Percentiles rank a stretch among this genome's conserved stretches.
Evolutionary conservation across 1,140 invertebrate species (phyloP).

Genomic region (Hydropsyche tenuis): DNA sequence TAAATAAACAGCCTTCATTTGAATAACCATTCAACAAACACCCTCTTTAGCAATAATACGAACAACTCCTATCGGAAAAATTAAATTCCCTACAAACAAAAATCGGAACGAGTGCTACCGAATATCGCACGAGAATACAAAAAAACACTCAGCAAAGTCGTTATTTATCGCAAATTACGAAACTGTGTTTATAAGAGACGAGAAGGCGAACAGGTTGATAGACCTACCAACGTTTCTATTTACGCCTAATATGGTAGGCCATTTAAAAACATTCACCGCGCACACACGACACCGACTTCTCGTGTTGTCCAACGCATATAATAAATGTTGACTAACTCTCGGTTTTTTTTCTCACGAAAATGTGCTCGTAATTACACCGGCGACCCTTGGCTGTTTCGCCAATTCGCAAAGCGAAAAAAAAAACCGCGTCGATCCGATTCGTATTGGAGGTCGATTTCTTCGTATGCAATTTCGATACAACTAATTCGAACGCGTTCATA

Average conservation of each 20-base stretch:
- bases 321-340: constrained; percentile 2
- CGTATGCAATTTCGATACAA: too few relatives aligned
- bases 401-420: too few relatives aligned
- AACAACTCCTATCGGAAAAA: neutral
- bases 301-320: constrained; percentile 7
- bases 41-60: too few relatives aligned
- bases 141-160: neutral
- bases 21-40: too few relatives aligned
- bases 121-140: neutral
- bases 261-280: constrained; percentile 44
- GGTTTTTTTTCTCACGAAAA: constrained; percentile 7
- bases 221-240: constrained; percentile 45
- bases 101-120: neutral
- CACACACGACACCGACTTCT: constrained; percentile 24
- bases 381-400: too few relatives aligned
- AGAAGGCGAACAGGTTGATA: constrained; percentile 42
- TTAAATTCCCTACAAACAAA: too few relatives aligned
- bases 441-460: too few relatives aligned
- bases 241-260: constrained; percentile 43
- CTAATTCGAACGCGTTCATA: too few relatives aligned
- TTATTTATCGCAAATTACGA: constrained; percentile 25
- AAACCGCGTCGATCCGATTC: too few relatives aligned
- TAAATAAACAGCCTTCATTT: too few relatives aligned
- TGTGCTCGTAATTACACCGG: neutral
- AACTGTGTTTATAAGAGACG: constrained; percentile 25